phyloP scores from a whole-genome alignment of 2,888 invertebrate genomes.

The Chesias legatella region DNA sequence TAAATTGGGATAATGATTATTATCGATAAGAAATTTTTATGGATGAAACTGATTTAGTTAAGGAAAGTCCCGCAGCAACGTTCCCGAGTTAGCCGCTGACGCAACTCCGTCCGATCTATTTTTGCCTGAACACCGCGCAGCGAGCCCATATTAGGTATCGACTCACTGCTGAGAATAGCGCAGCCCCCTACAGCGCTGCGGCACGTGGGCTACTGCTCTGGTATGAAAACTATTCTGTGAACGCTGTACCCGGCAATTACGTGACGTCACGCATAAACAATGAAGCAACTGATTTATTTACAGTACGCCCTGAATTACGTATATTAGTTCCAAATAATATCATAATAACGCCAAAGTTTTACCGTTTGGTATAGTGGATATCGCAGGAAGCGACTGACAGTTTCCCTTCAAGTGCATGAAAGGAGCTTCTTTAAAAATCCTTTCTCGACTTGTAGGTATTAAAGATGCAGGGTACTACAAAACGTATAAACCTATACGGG shows the following conservation, averaged over 20 bases:
- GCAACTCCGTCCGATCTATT: conserved; percentile 56
- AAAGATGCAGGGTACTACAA: no score
- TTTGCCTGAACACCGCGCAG: conserved; percentile 66
- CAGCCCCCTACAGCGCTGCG: conserved; percentile 49
- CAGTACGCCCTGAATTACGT: no score
- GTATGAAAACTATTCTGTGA: conserved; percentile 4
- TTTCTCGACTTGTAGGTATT: no score
- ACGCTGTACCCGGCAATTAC: conserved; percentile 10
- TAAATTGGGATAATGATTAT: background rate
- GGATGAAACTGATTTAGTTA: conserved; percentile 1
- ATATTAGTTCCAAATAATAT: no score
- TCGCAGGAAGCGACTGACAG: no score
- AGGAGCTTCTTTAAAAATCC: no score
- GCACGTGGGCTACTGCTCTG: conserved; percentile 10
- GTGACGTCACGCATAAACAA: conserved; percentile 31
- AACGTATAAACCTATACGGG: no score
- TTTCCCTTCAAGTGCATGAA: no score
- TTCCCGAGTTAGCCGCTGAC: conserved; percentile 33
- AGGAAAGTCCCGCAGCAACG: conserved; percentile 13
- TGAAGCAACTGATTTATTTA: conserved; percentile 14
- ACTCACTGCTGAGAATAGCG: conserved; percentile 67
- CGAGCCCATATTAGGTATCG: conserved; percentile 77
- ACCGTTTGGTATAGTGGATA: no score
- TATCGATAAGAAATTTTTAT: background rate
- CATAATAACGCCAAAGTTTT: no score